Base-by-base conservation (phyloP, 35 echinoderm and acorn worm genomes). In the Apostichopus californicus region DNA sequence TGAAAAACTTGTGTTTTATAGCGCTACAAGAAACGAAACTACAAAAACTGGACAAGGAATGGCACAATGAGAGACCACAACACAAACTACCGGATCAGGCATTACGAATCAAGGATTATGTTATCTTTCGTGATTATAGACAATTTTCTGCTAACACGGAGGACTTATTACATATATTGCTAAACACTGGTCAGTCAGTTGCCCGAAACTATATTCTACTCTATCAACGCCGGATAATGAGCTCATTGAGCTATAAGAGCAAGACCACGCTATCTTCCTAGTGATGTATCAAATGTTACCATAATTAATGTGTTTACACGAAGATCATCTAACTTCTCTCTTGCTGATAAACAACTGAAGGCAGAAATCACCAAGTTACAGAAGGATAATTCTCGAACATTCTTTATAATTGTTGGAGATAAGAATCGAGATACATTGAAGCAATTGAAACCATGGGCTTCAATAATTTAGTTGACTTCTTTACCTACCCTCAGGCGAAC, bases 211-310 rank as follows among this genome's bases (percentile, higher is more conserved):
- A 90, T 90, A 1, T 77, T 8, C 73, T 6, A 90, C 88, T n/a
- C 15, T 90, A 55, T 90, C 70, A 20, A 90, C 68, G 7, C 73
- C 23, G 18, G 88, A 90, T 78, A 90, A 56, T 78, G 88, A 90
- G 78, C 52, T 77, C 1, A 70, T 78, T 14, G n/a, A n/a, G 68
- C 70, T 9, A 63, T 78, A 7, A 77, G 88, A 77, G 53, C 71
- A 5, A 14, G 88, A 8, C 88, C 88, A 20, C 59, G 59, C 68
- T 88, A 46, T 72, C 65, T 88, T 1, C 28, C 86, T 9, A 88
- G 86, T 65, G 59, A 26, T 1, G 10, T 68, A 9, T 60, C 55
- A 13, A 72, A 72, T 25, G 14, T 66, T 53, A 63, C 58, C 4
- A 68, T 88, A 18, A 4, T 70, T 53, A 88, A 72, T 60, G 57